Evolutionary conservation across 2,797 vertebrate species (phyloP), one percentile per base, ranked within the genome.

Genomic region (Mallotus villosus): DNA sequence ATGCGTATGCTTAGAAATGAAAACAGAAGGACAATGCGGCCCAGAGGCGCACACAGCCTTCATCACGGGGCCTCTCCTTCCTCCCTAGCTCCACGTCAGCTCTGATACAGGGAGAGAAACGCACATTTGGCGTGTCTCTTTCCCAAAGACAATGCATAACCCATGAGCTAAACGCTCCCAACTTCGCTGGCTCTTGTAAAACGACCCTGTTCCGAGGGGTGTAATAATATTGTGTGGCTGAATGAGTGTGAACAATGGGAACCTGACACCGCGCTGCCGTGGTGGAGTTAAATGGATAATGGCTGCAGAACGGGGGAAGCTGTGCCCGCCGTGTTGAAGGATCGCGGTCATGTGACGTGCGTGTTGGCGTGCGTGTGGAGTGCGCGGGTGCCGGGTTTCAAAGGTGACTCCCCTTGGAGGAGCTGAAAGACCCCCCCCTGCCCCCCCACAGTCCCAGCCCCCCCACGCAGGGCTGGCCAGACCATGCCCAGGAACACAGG

Each of bases 171-270:
- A 91, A 85, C 84, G 85, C 2, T 14, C 80, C 81, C 82, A 85
- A 81, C 73, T 84, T 84, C 76, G 78, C 79, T 76, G 77, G 16
- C 70, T 41, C 89, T 85, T 86, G 82, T 85, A 74, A 74, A 88
- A 86, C 85, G 84, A 91, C 87, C 86, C 85, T 80, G 78, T 91
- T 90, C 80, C 81, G 75, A 69, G 34, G 85, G 84, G 87, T 90
- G 89, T 90, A 90, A 92, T 92, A 92, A 90, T 86, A 86, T 84
- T 91, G 90, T 87, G 87, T 91, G 88, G 86, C 88, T 85, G 86
- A 89, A 91, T 88, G 86, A 85, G 85, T 86, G 76, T 88, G 82
- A 85, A 90, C 87, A 92, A 92, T 89, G 87, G 90, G 83, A 92
- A 92, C 88, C 88, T 85, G 91, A 93, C 91, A 91, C 90, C 79